A percentile compares a stretch with the other conserved stretches of the same genome.
Evolutionary conservation across 2,888 invertebrate species (phyloP).

Genomic region (Lasioglossum lativentre): DNA sequence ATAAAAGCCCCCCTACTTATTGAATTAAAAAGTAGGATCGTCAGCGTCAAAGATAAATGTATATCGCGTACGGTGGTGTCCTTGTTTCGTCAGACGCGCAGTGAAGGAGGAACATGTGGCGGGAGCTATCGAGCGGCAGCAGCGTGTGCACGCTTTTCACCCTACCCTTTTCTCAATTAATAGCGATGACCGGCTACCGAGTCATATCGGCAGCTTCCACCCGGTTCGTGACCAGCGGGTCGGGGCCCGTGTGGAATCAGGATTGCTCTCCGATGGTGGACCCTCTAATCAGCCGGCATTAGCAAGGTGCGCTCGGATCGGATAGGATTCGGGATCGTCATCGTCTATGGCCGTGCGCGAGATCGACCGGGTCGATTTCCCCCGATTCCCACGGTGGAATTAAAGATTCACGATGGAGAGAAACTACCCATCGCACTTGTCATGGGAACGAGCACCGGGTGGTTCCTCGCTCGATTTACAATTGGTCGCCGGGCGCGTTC

Average conservation of each 20-base stretch:
- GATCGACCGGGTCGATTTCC: constrained; percentile 23
- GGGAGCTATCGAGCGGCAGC: background rate
- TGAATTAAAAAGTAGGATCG: too few species aligned
- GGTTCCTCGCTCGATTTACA: constrained; percentile 68
- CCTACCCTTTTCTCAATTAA: background rate
- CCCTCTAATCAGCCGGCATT: constrained; percentile 50
- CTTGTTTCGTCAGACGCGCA: background rate
- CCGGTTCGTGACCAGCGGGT: background rate
- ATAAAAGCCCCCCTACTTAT: too few species aligned
- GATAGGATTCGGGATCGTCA: constrained; percentile 37
- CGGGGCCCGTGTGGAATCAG: background rate
- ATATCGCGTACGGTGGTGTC: too few species aligned
- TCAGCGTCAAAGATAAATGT: too few species aligned
- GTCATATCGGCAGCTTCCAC: constrained; percentile 1
- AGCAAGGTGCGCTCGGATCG: constrained; percentile 49
- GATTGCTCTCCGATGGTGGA: background rate
- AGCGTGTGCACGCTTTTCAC: background rate
- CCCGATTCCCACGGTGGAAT: constrained; percentile 82
- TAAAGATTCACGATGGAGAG: constrained; percentile 80
- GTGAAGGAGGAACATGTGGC: background rate
- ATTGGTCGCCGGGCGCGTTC: constrained; percentile 59
- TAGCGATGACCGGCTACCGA: background rate
- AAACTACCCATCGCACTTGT: constrained; percentile 81
- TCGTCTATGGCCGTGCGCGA: background rate
- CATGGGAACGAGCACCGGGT: constrained; percentile 83